Evolutionary conservation across 2,888 invertebrate species (phyloP).

Genomic region (Phasia obesa): DNA sequence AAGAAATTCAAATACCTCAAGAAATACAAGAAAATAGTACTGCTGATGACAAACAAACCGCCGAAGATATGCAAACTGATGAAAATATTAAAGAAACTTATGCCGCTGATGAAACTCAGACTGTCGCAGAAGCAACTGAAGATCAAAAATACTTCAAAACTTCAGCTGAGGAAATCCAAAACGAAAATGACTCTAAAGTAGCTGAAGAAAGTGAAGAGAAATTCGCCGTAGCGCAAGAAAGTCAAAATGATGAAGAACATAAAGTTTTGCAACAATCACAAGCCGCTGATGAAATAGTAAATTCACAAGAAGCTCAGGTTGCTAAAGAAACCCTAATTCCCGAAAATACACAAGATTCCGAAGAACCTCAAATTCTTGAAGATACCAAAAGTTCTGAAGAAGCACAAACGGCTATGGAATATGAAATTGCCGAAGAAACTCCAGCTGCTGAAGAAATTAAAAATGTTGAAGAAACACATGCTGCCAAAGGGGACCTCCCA

Average conservation of each 20-base stretch:
- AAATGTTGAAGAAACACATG: conserved; percentile 19
- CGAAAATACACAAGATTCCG: conserved; percentile 10
- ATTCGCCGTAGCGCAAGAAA: conserved; percentile 73
- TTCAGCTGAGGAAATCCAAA: conserved; percentile 15
- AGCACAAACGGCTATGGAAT: conserved; percentile 70
- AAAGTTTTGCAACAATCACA: not conserved
- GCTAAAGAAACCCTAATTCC: conserved; percentile 13
- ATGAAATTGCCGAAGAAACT: conserved; percentile 67
- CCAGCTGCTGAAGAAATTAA: conserved; percentile 65
- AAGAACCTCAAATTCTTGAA: conserved; percentile 34
- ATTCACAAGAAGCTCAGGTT: conserved; percentile 25
- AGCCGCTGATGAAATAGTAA: conserved; percentile 14
- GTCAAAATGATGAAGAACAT: not conserved
- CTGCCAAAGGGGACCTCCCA: not conserved
- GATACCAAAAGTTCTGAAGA: conserved; percentile 14
- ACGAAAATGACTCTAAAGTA: conserved; percentile 40
- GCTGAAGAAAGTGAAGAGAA: conserved; percentile 59
- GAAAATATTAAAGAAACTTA: not conserved
- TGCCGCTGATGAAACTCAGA: not conserved
- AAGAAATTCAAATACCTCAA: not conserved
- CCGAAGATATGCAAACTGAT: not conserved
- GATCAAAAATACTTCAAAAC: not conserved
- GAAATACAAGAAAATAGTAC: not conserved
- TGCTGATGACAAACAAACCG: not conserved
- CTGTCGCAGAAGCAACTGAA: not conserved